Percentiles rank a stretch among this genome's conserved stretches.
These are phyloP conservation scores for Copsychus sechellarum DNA, from an alignment of 2,113 vertebrate genomes.

Conservation along the genomic window DNA sequence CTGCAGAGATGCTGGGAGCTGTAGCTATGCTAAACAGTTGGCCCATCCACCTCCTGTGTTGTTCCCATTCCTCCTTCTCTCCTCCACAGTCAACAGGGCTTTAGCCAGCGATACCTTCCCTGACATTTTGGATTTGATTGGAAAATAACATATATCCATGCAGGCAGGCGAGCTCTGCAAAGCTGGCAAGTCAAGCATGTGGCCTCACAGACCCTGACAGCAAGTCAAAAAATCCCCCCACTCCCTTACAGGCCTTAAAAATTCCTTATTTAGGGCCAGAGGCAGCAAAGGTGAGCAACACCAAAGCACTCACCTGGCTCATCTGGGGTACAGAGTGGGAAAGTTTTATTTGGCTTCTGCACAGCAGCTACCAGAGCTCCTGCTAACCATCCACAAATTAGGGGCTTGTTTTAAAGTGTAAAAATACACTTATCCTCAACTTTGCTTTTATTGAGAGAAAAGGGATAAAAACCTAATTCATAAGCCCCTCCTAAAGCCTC, in stretches of 20 bases:
- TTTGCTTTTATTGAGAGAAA: neutral
- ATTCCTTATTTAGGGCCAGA: neutral
- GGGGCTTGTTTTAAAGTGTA: neutral
- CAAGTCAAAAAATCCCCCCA: neutral
- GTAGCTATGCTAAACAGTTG: constrained; percentile 16
- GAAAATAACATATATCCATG: neutral
- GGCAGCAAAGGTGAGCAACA: neutral
- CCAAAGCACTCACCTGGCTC: accelerated
- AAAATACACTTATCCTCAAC: neutral
- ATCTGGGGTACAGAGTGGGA: accelerated
- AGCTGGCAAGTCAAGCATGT: neutral
- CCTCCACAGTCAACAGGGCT: neutral
- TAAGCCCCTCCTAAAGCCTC: constrained; percentile 6
- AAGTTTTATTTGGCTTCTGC: neutral
- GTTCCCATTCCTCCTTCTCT: neutral
- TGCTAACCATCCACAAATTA: neutral
- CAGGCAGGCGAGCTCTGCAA: neutral
- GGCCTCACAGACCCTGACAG: neutral
- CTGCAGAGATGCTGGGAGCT: constrained; percentile 7
- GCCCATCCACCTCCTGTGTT: neutral
- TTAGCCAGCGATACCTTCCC: neutral
- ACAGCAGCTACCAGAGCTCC: neutral
- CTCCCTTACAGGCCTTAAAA: neutral
- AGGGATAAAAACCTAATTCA: neutral
- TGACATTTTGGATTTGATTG: neutral